These are phyloP conservation scores for Silvanus unidentatus DNA, from an alignment of 2,888 invertebrate genomes.

Conservation along the genomic window DNA sequence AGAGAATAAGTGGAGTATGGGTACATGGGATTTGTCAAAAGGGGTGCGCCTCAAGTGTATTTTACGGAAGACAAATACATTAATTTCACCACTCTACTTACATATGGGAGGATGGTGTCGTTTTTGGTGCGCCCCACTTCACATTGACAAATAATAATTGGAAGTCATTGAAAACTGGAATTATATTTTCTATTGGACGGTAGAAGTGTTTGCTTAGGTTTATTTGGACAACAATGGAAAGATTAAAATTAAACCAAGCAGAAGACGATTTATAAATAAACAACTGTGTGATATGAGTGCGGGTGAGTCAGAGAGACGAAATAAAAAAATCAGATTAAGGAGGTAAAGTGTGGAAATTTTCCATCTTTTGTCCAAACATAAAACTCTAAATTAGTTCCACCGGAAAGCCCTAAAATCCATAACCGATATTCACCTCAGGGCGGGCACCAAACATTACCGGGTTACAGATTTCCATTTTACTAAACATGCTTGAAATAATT, in stretches of 20 bases:
- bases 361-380: too few species aligned
- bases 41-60: too few species aligned
- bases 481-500: conserved; percentile 21
- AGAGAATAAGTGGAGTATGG: too few species aligned
- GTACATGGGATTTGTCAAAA: too few species aligned
- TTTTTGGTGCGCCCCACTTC: conserved; percentile 20
- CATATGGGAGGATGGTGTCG: too few species aligned
- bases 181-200: conserved; percentile 34
- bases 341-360: too few species aligned
- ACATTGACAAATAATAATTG: conserved; percentile 42
- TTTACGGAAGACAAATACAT: too few species aligned
- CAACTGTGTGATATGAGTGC: conserved; percentile 33
- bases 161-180: conserved; percentile 28
- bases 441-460: conserved; percentile 14
- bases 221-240: conserved; percentile 42
- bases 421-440: too few species aligned
- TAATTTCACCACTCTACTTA: too few species aligned
- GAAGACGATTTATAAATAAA: conserved; percentile 40
- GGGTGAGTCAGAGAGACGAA: conserved; percentile 16
- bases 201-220: conserved; percentile 45
- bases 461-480: conserved; percentile 14
- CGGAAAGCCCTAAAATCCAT: too few species aligned
- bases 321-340: too few species aligned
- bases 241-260: conserved; percentile 47
- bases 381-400: too few species aligned